Base-by-base conservation (phyloP, 2,797 vertebrate genomes). In the Sparus aurata region DNA sequence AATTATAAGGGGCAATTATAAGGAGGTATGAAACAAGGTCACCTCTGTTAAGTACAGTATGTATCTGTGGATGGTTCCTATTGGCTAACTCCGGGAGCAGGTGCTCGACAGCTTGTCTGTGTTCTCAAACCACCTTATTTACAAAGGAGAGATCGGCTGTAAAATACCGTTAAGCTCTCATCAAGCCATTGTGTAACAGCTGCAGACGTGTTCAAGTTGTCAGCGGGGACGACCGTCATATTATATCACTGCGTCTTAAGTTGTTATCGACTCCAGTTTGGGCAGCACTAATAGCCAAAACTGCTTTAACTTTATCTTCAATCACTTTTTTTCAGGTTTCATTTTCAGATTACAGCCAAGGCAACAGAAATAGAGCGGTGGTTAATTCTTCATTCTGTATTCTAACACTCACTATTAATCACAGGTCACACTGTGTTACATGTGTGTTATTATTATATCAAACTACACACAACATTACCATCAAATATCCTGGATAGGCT, bases 241-340 rank as follows among this genome's bases (percentile, higher is more conserved):
- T 57, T 22, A 49, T 30, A 50, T 25, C 10, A 12, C 49, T 41
- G 20, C 17, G 11, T 22, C 17, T 47, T 11, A 57, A 45, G 23
- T 62, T 71, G 67, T 34, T 25, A 52, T 30, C 60, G 4, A 57
- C 60, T 73, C 74, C 34, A 43, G 41, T 76, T 57, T 50, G 61
- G 7, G 34, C 34, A 38, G 34, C 34, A 8, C 34, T 11, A 38
- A 38, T 38, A 38, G 38, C 10, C 8, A 2, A 8, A 11, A 38
- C 38, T 11, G 38, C 38, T 38, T 9, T 9, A 34, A 6, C 34
- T 54, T 50, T 30, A 1, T 0, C 41, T 18, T 17, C 12, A 49
- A 5, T 75, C 34, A 34, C 8, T 66, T 34, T 62, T 62, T 59
- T 52, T 73, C 9, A 58, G 16, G 18, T 23, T 22, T 38, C 38